Percentiles rank a stretch among this genome's conserved stretches.
These are phyloP conservation scores for Disparrhopalites patrizii DNA, from an alignment of 2,888 invertebrate genomes.

Conservation along the genomic window DNA sequence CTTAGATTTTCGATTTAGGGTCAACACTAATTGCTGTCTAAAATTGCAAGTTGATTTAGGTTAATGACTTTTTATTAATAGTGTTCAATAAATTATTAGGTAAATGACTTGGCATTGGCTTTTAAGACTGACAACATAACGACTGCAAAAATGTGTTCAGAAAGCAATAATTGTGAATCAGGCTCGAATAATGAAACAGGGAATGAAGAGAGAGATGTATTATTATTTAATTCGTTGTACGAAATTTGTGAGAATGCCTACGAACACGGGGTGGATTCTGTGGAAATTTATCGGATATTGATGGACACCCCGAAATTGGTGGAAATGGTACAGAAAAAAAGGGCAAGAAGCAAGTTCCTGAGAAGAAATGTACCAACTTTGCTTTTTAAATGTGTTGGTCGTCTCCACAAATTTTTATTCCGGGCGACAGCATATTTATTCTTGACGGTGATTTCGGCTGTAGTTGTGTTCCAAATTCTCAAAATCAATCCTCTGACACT, in stretches of 20 bases:
- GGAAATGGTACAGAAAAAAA: background rate
- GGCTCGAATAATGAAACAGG: no score
- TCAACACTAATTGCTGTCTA: no score
- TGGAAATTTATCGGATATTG: slow-evolving; percentile 33
- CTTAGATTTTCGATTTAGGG: no score
- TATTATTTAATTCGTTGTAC: slow-evolving; percentile 12
- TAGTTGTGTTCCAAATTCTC: slow-evolving; percentile 10
- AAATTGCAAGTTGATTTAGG: no score
- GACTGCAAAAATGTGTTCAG: no score
- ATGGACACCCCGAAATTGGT: background rate
- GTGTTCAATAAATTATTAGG: no score
- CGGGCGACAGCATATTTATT: background rate
- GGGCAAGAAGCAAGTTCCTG: background rate
- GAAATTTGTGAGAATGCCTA: slow-evolving; percentile 29
- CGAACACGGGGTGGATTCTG: slow-evolving; percentile 27
- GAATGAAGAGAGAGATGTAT: no score
- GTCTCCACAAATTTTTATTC: slow-evolving; percentile 1
- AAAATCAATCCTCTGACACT: slow-evolving; percentile 34
- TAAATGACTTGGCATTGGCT: no score
- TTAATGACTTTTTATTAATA: no score
- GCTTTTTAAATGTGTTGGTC: no score
- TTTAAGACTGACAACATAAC: no score
- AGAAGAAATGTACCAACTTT: background rate
- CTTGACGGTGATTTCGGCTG: background rate
- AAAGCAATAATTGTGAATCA: no score